A percentile compares a stretch with the other conserved stretches of the same genome.
phyloP scores from a whole-genome alignment of 37 sponge, comb jelly and placozoan species.

The Bolinopsis microptera region DNA sequence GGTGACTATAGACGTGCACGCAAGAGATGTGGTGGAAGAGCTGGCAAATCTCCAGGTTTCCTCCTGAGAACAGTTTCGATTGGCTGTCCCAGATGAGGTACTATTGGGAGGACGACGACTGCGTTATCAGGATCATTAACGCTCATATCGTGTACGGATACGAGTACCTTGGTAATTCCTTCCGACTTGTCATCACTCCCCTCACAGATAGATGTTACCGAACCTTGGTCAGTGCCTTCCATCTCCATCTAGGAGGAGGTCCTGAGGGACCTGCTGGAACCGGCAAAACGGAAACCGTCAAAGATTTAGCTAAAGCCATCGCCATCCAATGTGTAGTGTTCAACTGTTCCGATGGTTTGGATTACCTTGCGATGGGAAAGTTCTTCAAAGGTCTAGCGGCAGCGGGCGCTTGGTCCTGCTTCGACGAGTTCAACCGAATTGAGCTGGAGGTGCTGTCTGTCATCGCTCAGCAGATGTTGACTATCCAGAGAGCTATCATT shows the following conservation, averaged over 20 bases:
- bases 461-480: conserved; percentile 79
- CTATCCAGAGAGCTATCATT: conserved; percentile 92
- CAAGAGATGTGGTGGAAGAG: conserved; percentile 84
- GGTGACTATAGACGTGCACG: conserved; percentile 96
- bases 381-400: conserved; percentile 95
- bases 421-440: conserved; percentile 99
- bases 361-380: conserved; percentile 99
- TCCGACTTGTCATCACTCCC: conserved; percentile 96
- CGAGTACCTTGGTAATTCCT: conserved; percentile 97
- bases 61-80: conserved; percentile 90
- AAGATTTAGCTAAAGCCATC: conserved; percentile 92
- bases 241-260: conserved; percentile 94
- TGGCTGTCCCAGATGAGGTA: conserved; percentile 98
- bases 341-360: conserved; percentile 99
- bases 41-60: conserved; percentile 75
- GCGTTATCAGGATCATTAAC: conserved; percentile 83
- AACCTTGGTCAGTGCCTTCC: conserved; percentile 97
- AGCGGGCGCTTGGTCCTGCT: conserved; percentile 98
- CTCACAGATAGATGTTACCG: conserved; percentile 99
- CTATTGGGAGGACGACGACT: conserved; percentile 92
- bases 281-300: conserved; percentile 85
- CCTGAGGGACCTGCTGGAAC: conserved; percentile 99
- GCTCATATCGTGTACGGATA: conserved; percentile 89
- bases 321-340: conserved; percentile 98
- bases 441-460: conserved; percentile 79